Evolutionary conservation across 2,888 invertebrate genomes (phyloP).

Genomic region (Drosophila hawaiiensis): DNA sequence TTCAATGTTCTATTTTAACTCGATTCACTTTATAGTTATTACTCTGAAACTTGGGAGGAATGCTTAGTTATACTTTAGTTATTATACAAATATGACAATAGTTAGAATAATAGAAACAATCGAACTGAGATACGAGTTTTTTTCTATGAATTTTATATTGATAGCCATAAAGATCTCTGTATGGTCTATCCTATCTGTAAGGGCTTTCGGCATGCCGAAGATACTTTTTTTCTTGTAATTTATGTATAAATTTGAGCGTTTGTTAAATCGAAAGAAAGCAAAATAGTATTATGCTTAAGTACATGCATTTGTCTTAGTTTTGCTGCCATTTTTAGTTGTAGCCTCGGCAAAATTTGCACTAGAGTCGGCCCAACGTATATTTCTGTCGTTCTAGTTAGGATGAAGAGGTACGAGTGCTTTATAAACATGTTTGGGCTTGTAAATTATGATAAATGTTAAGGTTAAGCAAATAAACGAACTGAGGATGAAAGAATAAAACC

Average conservation of each 20-base stretch:
- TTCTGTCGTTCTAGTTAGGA: constrained; percentile 42
- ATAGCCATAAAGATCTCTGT: background rate
- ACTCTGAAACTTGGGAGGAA: background rate
- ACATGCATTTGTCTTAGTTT: constrained; percentile 45
- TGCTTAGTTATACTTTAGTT: background rate
- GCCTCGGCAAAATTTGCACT: constrained; percentile 23
- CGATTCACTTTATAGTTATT: background rate
- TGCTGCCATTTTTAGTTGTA: constrained; percentile 33
- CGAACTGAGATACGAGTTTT: background rate
- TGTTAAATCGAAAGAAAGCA: constrained; percentile 38
- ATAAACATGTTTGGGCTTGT: constrained; percentile 48
- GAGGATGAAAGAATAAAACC: constrained; percentile 32
- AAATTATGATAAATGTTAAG: constrained; percentile 28
- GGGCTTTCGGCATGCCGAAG: constrained; percentile 20
- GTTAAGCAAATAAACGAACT: constrained; percentile 50
- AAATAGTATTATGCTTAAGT: constrained; percentile 48
- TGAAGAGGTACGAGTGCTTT: constrained; percentile 60
- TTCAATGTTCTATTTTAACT: background rate
- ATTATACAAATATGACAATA: too few species aligned
- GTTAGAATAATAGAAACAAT: background rate
- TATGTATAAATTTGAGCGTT: constrained; percentile 25
- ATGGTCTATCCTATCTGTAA: constrained; percentile 15
- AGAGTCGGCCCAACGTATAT: constrained; percentile 16
- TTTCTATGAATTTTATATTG: background rate
- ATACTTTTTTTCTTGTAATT: background rate